Evolutionary conservation across 2,888 invertebrate genomes (phyloP).

Genomic region (Crepidodera aurea): DNA sequence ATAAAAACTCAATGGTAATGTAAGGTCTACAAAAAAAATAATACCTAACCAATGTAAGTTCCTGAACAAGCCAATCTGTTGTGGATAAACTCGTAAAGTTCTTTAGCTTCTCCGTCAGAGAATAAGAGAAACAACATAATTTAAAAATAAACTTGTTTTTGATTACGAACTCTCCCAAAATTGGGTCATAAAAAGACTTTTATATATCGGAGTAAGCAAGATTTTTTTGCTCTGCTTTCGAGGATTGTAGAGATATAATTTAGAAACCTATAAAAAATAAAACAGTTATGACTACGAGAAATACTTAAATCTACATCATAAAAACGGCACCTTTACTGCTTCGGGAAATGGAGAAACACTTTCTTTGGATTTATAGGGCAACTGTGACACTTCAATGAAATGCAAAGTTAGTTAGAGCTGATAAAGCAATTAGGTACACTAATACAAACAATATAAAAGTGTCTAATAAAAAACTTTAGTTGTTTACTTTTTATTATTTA

Average conservation of each 20-base stretch:
- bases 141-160: conserved; percentile 12
- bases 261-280: conserved; percentile 1
- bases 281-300: conserved; percentile 5
- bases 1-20: no score
- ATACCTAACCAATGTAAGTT: conserved; percentile 1
- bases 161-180: conserved; percentile 3
- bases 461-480: conserved; percentile 6
- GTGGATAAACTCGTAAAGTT: conserved; percentile 6
- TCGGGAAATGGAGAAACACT: not conserved
- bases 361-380: not conserved
- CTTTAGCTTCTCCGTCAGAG: not conserved
- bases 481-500: conserved; percentile 4
- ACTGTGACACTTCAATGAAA: not conserved
- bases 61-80: conserved; percentile 1
- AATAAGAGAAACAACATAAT: conserved; percentile 7
- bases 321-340: conserved; percentile 4
- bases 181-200: conserved; percentile 6
- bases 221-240: conserved; percentile 1
- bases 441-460: conserved; percentile 3
- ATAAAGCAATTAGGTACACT: conserved; percentile 6
- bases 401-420: not conserved
- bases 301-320: conserved; percentile 3
- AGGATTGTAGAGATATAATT: conserved; percentile 3
- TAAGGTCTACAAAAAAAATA: not conserved
- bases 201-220: not conserved